Base-by-base conservation (phyloP, 2,797 vertebrate genomes). In the Pangasius krempfi region DNA sequence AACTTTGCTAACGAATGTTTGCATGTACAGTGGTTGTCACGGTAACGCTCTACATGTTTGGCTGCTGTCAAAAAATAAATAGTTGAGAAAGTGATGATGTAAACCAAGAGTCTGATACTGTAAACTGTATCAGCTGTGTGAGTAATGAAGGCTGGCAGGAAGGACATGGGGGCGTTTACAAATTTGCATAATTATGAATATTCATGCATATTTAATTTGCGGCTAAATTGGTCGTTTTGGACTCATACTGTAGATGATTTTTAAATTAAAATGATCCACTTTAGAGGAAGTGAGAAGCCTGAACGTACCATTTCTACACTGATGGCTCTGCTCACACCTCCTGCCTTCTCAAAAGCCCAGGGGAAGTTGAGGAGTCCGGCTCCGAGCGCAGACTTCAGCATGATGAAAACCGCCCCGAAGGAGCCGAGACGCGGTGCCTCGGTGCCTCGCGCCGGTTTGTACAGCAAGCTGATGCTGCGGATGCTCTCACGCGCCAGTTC, bases 281-380 rank as follows among this genome's bases (percentile, higher is more conserved):
- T 54, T 54, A 30, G 50, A 79, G 16, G 50, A 79, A 8, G 14
- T 56, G 20, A 58, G 20, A 40, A 60, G 22, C 12, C 16, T 56
- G n/a, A 5, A 79, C 97, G 95, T 94, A 99, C 98, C 97, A 99
- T 90, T 93, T 98, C 98, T 93, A 99, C 96, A 0, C 95, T 92
- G 86, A 98, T 88, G 27, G 98, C 97, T 0, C 95, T 95, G 20
- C 52, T 91, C 56, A 97, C 93, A 1, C 98, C 98, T 0, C 98
- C 98, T 0, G 98, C 98, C 92, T 96, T 97, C 93, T 96, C 89
- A 92, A 99, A 99, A 2, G 98, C 98, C 98, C 98, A 99, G 25
- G 98, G 97, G 86, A 99, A 99, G 94, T 96, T 99, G 44, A 99
- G 97, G 60, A 99, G 96, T 20, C 98, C 98, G 0, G 98, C 98